These are phyloP conservation scores for Formica exsecta DNA, from an alignment of 1,140 invertebrate species.

Conservation along the genomic window DNA sequence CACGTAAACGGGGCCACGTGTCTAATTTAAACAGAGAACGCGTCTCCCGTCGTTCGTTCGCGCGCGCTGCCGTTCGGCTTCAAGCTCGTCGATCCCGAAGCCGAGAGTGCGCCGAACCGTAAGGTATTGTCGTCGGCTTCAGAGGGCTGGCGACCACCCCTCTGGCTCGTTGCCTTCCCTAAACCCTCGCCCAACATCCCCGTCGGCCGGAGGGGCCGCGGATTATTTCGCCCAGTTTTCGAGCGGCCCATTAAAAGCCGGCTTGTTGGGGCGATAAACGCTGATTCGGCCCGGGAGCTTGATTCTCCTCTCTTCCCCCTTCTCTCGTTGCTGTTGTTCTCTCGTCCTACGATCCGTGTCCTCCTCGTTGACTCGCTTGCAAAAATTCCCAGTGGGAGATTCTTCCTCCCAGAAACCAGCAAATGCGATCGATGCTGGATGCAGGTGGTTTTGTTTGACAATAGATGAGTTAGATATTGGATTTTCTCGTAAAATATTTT, in stretches of 20 bases:
- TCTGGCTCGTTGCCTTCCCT: constrained; percentile 69
- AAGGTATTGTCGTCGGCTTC: constrained; percentile 80
- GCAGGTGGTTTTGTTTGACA: constrained; percentile 6
- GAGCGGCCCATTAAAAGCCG: constrained; percentile 84
- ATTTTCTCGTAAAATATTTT: background rate
- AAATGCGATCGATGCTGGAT: constrained; percentile 2
- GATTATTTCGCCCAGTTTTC: constrained; percentile 85
- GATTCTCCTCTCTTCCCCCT: constrained; percentile 53
- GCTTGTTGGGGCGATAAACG: constrained; percentile 84
- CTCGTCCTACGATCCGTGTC: constrained; percentile 34
- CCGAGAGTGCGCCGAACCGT: constrained; percentile 81
- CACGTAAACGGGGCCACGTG: constrained; percentile 85
- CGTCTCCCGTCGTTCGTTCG: constrained; percentile 37
- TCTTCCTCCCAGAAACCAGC: constrained; percentile 2
- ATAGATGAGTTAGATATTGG: background rate
- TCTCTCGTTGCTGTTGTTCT: constrained; percentile 38
- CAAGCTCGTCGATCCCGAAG: constrained; percentile 79
- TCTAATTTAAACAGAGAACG: constrained; percentile 83
- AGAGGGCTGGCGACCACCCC: constrained; percentile 75
- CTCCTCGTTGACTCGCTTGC: constrained; percentile 42
- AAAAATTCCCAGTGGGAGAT: constrained; percentile 9
- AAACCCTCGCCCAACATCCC: constrained; percentile 61
- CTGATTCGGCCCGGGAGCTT: constrained; percentile 80
- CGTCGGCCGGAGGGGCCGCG: constrained; percentile 49
- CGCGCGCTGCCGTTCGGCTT: constrained; percentile 76